These are phyloP conservation scores for Calliphora vomitoria DNA, from an alignment of 2,888 invertebrate species.

Conservation along the genomic window DNA sequence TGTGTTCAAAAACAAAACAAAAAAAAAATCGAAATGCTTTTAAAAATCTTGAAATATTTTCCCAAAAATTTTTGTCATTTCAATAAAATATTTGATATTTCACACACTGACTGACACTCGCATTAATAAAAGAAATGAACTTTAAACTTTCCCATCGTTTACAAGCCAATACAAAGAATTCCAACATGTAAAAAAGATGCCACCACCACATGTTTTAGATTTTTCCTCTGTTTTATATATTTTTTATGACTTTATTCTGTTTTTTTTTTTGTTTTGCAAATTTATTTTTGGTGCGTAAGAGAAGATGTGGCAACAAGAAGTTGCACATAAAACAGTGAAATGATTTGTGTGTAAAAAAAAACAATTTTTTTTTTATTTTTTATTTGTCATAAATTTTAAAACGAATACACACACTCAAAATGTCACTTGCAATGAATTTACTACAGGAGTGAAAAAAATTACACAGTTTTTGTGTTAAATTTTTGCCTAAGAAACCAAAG, in stretches of 20 bases:
- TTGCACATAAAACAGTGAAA: constrained; percentile 1
- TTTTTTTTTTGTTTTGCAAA: constrained; percentile 12
- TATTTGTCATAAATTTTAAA: constrained; percentile 40
- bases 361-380: constrained; percentile 11
- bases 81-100: constrained; percentile 26
- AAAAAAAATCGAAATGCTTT: neutral
- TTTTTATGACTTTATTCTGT: too few relatives aligned
- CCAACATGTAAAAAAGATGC: constrained; percentile 40
- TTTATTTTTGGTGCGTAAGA: constrained; percentile 24
- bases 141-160: constrained; percentile 70
- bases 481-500: constrained; percentile 19
- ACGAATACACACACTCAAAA: constrained; percentile 47
- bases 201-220: constrained; percentile 61
- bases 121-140: constrained; percentile 44
- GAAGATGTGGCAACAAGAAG: neutral
- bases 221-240: neutral
- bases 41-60: neutral
- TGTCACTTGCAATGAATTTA: constrained; percentile 69
- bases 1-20: too few relatives aligned
- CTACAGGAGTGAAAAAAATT: neutral
- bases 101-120: constrained; percentile 13
- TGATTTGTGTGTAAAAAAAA: constrained; percentile 34
- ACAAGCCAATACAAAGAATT: constrained; percentile 26
- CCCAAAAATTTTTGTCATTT: constrained; percentile 6
- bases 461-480: neutral